phyloP scores from a whole-genome alignment of 2,888 invertebrate species.

The Athalia circularis region DNA sequence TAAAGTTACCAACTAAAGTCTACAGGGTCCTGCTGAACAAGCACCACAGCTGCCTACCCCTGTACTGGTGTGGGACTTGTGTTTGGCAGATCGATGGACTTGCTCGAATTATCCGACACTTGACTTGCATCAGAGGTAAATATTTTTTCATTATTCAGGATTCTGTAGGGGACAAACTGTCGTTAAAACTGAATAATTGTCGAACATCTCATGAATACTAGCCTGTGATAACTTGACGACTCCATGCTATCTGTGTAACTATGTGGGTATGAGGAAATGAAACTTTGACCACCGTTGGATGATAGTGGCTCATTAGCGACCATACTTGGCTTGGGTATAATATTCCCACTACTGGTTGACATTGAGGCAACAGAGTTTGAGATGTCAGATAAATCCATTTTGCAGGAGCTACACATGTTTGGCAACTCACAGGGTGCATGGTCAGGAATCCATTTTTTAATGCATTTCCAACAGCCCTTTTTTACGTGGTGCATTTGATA shows the following conservation, averaged over 20 bases:
- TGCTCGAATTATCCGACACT: neutral
- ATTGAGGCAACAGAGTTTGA: neutral
- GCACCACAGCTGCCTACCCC: neutral
- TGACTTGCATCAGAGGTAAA: neutral
- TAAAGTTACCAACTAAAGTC: too few relatives aligned
- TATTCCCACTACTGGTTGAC: constrained; percentile 17
- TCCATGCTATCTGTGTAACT: constrained; percentile 2
- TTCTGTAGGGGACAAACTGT: neutral
- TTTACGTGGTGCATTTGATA: constrained; percentile 40
- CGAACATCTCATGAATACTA: neutral
- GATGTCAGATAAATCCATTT: constrained; percentile 32
- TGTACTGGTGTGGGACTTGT: neutral
- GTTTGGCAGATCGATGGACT: neutral
- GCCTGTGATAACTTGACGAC: constrained; percentile 8
- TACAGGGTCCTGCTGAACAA: too few relatives aligned
- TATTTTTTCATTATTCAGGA: neutral
- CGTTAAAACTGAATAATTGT: too few relatives aligned
- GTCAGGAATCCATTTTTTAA: constrained; percentile 40
- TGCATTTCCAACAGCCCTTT: constrained; percentile 44
- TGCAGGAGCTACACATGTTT: constrained; percentile 33
- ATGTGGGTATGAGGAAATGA: neutral
- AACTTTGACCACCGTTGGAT: neutral
- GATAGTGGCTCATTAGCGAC: neutral
- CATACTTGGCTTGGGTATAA: neutral
- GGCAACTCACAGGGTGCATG: constrained; percentile 37